These are phyloP conservation scores for Spilogale gracilis DNA, from an alignment of 2,113 vertebrate genomes.

Conservation along the genomic window DNA sequence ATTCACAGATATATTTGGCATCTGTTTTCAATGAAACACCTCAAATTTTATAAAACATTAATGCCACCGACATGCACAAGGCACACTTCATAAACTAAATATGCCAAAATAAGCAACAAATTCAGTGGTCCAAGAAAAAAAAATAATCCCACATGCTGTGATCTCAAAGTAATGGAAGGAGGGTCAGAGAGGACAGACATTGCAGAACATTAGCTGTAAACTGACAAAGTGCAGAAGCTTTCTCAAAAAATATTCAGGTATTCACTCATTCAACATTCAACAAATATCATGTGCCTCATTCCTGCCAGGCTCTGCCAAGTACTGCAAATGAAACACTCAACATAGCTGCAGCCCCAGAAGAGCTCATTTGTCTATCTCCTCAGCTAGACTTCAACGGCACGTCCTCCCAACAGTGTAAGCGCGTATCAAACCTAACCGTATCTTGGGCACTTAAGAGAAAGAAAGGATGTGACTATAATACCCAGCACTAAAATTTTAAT, in stretches of 20 bases:
- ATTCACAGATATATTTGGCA: background rate
- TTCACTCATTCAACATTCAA: background rate
- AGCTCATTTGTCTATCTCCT: background rate
- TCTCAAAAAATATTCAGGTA: slow-evolving; percentile 26
- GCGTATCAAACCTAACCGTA: background rate
- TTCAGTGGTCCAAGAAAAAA: slow-evolving; percentile 10
- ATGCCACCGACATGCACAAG: background rate
- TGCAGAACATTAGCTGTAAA: background rate
- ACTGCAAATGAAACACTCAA: background rate
- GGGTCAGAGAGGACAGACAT: background rate
- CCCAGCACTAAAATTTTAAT: background rate
- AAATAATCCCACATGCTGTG: background rate
- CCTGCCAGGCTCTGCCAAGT: background rate
- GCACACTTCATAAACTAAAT: background rate
- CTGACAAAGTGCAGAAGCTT: background rate
- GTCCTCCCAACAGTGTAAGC: background rate
- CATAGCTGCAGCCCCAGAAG: background rate
- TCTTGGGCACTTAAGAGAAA: background rate
- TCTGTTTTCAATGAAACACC: background rate
- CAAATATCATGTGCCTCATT: background rate
- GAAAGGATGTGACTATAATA: background rate
- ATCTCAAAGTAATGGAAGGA: background rate
- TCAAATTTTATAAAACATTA: slow-evolving; percentile 30
- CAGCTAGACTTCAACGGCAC: background rate
- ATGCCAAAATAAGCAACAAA: background rate